Conservation (phyloP, 2,797 vertebrate genomes). For the Eulemur albifrons region DNA sequence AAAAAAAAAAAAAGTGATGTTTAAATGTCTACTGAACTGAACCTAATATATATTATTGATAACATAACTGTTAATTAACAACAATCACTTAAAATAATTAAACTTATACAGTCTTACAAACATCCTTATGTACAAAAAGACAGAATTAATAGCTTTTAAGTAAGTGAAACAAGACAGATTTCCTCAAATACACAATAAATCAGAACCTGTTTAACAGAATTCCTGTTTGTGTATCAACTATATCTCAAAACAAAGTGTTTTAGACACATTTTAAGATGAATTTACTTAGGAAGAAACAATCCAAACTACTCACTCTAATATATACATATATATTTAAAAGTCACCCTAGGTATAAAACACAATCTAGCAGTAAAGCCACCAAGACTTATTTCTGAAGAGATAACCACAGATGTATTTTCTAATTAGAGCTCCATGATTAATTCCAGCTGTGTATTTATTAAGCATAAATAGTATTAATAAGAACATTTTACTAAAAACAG, state of each 20-base stretch:
- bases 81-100: slow-evolving; percentile 35
- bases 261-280: slow-evolving; percentile 19
- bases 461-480: slow-evolving; percentile 14
- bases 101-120: slow-evolving; percentile 8
- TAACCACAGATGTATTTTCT: slow-evolving; percentile 23
- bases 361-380: not conserved
- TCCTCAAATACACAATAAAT: slow-evolving; percentile 46
- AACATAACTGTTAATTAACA: slow-evolving; percentile 8
- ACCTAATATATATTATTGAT: slow-evolving; percentile 8
- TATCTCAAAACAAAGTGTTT: slow-evolving; percentile 1
- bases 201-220: slow-evolving; percentile 34
- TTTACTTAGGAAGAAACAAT: slow-evolving; percentile 38
- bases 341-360: slow-evolving; percentile 23
- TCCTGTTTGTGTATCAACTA: not conserved
- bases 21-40: slow-evolving; percentile 43
- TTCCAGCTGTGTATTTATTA: slow-evolving; percentile 16
- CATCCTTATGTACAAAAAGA: slow-evolving; percentile 43
- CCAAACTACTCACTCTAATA: not conserved
- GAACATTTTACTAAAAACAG: not conserved
- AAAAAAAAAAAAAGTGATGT: not conserved
- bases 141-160: slow-evolving; percentile 29
- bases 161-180: slow-evolving; percentile 32
- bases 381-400: slow-evolving; percentile 47
- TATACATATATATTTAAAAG: not conserved
- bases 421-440: slow-evolving; percentile 43